Conservation (phyloP, 2,113 vertebrate species). For the Brachyhypopomus occidentalis region DNA sequence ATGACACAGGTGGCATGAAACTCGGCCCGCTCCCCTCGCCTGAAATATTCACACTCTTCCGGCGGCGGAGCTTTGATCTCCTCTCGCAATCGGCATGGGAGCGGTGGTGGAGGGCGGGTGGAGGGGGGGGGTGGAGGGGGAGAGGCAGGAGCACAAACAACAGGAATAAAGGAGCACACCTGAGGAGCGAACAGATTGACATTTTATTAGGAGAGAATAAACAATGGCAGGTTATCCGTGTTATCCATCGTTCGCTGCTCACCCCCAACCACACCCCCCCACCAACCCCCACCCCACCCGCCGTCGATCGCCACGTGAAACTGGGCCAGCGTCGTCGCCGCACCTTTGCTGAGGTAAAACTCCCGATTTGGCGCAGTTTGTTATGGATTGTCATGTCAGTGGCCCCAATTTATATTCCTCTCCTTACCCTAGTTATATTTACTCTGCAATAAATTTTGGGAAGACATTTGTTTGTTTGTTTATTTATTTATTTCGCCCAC, state of each 20-base stretch:
- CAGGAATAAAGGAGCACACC: conserved; percentile 74
- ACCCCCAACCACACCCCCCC: conserved; percentile 6
- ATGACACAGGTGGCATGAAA: conserved; percentile 76
- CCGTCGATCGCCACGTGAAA: conserved; percentile 61
- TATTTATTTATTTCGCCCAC: conserved; percentile 31
- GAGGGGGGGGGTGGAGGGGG: conserved; percentile 42
- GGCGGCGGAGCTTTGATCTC: conserved; percentile 77
- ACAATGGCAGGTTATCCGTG: conserved; percentile 73
- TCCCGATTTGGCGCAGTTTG: conserved; percentile 48
- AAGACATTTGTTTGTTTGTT: conserved; percentile 34
- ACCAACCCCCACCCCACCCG: not conserved
- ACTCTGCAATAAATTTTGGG: conserved; percentile 51
- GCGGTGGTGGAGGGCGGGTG: conserved; percentile 25
- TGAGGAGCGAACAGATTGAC: conserved; percentile 78
- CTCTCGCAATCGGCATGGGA: conserved; percentile 70
- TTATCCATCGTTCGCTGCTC: conserved; percentile 53
- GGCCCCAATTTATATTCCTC: conserved; percentile 55
- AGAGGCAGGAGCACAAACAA: conserved; percentile 74
- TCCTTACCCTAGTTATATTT: conserved; percentile 54
- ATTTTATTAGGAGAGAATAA: conserved; percentile 81
- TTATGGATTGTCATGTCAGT: conserved; percentile 57
- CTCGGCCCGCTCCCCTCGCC: conserved; percentile 68
- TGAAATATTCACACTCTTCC: conserved; percentile 80
- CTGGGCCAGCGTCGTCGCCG: conserved; percentile 67
- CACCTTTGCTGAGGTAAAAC: conserved; percentile 43